Base-by-base conservation (phyloP, 2,888 invertebrate genomes). In the Sminthurinus aureus region DNA sequence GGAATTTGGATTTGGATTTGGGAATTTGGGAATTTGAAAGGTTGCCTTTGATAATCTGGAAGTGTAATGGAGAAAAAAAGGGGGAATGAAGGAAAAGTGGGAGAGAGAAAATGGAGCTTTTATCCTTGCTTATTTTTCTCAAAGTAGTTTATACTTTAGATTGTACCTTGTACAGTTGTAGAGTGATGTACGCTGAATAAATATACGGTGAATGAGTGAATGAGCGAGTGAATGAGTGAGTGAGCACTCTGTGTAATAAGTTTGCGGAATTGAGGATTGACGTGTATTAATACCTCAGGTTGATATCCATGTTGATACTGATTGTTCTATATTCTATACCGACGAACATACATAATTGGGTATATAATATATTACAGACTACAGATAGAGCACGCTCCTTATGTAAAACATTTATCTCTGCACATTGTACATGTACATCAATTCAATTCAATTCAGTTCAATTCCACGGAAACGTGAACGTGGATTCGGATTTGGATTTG, bases 231-330 rank as follows among this genome's bases (percentile, higher is more conserved):
- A 18, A 58, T 58, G 18, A 38, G 38, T 38, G 38, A 38, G 58
- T 15, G 18, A 13, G 15, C 58, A 58, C 58, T 58, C 58, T 58
- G 58, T 58, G 58, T 58, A 58, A 58, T 58, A 58, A 58, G 58
- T 15, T 58, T 58, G 58, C 13, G 18, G 58, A 58, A 58, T 58
- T 9, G 58, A 58, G 26, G 71, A 71, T 71, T 71, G 71, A 71
- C 71, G 71, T 71, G 71, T 71, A 71, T 71, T 24, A 71, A 71
- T 71, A 71, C 58, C 58, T 58, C 18, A 15, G 58, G 58, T 18
- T 58, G n/a, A n/a, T n/a, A n/a, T n/a, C n/a, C 18, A 58, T 38
- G 38, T 38, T 38, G 38, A 38, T 1, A 6, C 38, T 58, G 13
- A 13, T 58, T 58, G 18, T 58, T 58, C 58, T 58, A 15, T 58